phyloP scores from a whole-genome alignment of 2,888 invertebrate species.

The Aromia moschata region DNA sequence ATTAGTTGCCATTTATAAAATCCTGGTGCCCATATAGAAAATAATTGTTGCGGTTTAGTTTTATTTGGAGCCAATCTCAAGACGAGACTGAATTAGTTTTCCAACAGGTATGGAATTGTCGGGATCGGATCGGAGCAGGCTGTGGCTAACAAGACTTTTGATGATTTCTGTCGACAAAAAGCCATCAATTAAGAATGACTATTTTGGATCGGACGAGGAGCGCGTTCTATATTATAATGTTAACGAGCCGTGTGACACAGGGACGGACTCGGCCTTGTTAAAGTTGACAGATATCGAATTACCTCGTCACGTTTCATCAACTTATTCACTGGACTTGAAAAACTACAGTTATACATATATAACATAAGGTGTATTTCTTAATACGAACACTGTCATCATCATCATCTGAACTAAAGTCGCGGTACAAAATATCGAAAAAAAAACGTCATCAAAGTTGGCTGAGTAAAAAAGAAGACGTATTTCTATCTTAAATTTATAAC shows the following conservation, averaged over 20 bases:
- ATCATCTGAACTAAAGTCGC: too few relatives aligned
- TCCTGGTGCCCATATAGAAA: constrained; percentile 22
- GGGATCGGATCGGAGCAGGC: constrained; percentile 29
- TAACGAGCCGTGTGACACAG: constrained; percentile 43
- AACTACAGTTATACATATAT: too few relatives aligned
- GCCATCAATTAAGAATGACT: constrained; percentile 54
- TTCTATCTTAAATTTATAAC: too few relatives aligned
- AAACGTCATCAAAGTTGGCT: too few relatives aligned
- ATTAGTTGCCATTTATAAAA: constrained; percentile 10
- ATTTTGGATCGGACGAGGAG: constrained; percentile 50
- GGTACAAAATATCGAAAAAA: too few relatives aligned
- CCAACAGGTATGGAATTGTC: constrained; percentile 35
- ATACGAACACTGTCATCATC: too few relatives aligned
- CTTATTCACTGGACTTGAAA: too few relatives aligned
- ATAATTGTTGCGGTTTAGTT: constrained; percentile 26
- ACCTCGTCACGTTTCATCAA: too few relatives aligned
- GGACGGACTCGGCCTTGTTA: constrained; percentile 8
- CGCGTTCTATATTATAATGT: constrained; percentile 51
- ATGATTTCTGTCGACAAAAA: constrained; percentile 55
- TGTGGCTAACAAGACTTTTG: constrained; percentile 48
- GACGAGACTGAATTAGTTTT: constrained; percentile 31
- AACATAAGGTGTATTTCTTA: too few relatives aligned
- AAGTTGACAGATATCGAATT: too few relatives aligned
- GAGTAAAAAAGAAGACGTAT: too few relatives aligned
- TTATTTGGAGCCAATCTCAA: constrained; percentile 28